Percentiles rank a stretch among this genome's conserved stretches.
These are phyloP conservation scores for Alligator mississippiensis DNA, from an alignment of 2,113 vertebrate genomes.

Conservation along the genomic window DNA sequence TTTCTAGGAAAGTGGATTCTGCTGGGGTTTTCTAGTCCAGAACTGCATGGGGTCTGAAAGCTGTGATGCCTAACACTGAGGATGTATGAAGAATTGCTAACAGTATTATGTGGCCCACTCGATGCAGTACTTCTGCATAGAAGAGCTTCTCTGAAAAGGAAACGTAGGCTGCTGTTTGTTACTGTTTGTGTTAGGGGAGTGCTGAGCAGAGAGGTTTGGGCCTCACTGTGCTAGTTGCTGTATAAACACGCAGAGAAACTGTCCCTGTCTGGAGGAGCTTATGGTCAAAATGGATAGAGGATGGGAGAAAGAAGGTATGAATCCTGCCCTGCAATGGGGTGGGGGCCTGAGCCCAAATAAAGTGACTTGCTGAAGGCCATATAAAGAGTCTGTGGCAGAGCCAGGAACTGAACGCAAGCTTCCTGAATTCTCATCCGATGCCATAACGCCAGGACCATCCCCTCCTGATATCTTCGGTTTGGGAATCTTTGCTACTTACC, in stretches of 20 bases:
- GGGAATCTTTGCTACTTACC: not conserved
- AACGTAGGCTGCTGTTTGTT: not conserved
- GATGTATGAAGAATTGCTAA: not conserved
- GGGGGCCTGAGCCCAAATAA: no score
- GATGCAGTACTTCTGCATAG: not conserved
- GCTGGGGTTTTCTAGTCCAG: not conserved
- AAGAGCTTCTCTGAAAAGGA: not conserved
- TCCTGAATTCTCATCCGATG: not conserved
- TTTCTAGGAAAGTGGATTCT: not conserved
- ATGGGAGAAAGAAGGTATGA: not conserved
- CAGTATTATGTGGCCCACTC: not conserved
- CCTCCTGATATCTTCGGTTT: not conserved
- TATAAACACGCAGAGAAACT: not conserved
- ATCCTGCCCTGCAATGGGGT: not conserved
- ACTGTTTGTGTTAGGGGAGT: not conserved
- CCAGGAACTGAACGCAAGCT: not conserved
- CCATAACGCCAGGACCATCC: not conserved
- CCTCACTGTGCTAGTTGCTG: not conserved
- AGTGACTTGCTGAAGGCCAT: no score
- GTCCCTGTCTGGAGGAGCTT: not conserved
- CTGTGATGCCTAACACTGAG: not conserved
- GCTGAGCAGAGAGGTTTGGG: not conserved
- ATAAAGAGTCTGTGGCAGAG: not conserved
- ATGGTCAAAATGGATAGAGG: not conserved
- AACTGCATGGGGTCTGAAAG: not conserved